Percentiles rank a stretch among this genome's conserved stretches.
phyloP scores from a whole-genome alignment of 2,888 invertebrate species.

The Macrostomum cliftonense region DNA sequence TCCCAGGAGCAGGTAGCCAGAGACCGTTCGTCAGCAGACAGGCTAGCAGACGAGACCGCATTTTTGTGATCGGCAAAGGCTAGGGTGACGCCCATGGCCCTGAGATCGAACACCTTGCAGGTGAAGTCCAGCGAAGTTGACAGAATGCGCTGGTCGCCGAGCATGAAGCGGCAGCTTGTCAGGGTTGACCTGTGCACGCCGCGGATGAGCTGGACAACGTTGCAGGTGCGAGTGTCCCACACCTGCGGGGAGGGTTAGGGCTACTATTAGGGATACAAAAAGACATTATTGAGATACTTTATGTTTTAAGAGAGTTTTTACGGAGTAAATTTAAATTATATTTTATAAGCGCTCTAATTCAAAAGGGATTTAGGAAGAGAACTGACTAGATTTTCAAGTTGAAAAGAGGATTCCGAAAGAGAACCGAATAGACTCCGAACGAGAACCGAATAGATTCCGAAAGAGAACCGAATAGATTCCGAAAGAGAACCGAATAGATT shows the following conservation, averaged over 20 bases:
- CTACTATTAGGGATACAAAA: not conserved
- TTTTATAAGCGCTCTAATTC: too few species aligned
- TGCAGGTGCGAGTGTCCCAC: too few species aligned
- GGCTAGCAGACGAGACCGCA: conserved; percentile 25
- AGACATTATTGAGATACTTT: too few species aligned
- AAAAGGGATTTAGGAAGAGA: too few species aligned
- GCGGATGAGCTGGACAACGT: conserved; percentile 13
- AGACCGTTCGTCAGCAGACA: conserved; percentile 26
- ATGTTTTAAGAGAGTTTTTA: too few species aligned
- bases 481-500: too few species aligned
- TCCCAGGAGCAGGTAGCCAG: conserved; percentile 36
- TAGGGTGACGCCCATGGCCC: conserved; percentile 23
- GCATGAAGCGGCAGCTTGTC: conserved; percentile 26
- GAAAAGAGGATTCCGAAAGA: too few species aligned
- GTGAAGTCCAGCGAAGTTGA: conserved; percentile 35
- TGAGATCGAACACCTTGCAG: conserved; percentile 30
- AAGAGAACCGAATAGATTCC: too few species aligned
- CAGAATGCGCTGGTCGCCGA: conserved; percentile 25
- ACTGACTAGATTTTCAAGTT: too few species aligned
- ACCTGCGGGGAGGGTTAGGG: not conserved
- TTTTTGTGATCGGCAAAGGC: conserved; percentile 28
- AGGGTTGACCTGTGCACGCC: conserved; percentile 28
- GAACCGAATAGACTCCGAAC: too few species aligned
- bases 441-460: too few species aligned
- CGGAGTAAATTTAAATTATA: too few species aligned